Conservation (phyloP, 2,888 invertebrate species). For the Teleogryllus oceanicus region DNA sequence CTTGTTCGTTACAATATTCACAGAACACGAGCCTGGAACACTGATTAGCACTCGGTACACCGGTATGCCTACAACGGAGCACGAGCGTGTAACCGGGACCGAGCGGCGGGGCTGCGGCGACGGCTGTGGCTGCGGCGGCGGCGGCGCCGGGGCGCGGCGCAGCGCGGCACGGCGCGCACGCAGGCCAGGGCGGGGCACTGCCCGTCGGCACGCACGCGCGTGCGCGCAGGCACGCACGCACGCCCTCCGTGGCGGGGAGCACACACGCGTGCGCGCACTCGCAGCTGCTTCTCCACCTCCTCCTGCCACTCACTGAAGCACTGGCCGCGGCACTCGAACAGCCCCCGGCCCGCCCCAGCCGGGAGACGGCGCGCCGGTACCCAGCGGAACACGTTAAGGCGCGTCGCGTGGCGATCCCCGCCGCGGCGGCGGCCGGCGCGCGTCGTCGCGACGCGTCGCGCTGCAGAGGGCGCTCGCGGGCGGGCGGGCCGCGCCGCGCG, state of each 20-base stretch:
- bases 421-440: background rate
- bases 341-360: slow-evolving; percentile 18
- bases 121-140: background rate
- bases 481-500: too few relatives aligned
- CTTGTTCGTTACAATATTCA: too few relatives aligned
- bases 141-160: background rate
- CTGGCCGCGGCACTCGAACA: background rate
- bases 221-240: background rate
- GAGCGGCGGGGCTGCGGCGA: background rate
- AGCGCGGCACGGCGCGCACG: background rate
- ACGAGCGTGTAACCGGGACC: too few relatives aligned
- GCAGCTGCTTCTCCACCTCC: background rate
- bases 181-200: background rate
- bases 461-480: background rate
- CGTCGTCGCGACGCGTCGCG: background rate
- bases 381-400: background rate
- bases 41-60: too few relatives aligned
- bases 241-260: background rate
- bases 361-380: background rate
- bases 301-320: background rate
- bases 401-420: background rate
- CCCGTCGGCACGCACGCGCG: background rate
- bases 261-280: background rate
- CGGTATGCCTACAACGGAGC: too few relatives aligned
- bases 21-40: too few relatives aligned